Evolutionary conservation across 2,888 invertebrate genomes (phyloP), one percentile per base, ranked within the genome.

Genomic region (Sclerodermus sp.): DNA sequence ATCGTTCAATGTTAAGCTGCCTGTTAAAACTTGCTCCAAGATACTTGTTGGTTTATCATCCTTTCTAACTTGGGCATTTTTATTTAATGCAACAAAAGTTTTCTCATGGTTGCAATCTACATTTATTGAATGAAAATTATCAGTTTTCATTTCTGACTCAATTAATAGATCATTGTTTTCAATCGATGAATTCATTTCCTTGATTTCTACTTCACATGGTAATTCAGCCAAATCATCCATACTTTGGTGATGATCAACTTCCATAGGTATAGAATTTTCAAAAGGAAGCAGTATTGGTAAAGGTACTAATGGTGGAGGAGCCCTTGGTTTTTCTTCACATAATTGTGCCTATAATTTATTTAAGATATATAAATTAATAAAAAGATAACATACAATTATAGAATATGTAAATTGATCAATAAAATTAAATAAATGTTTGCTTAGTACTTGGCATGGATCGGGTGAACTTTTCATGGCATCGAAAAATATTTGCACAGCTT

Each of bases 391-490:
- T n/a, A n/a, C n/a, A 32, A n/a, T 32, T 43, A 17, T 17, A 9
- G 13, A 14, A 30, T 15, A n/a, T n/a, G n/a, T n/a, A n/a, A n/a
- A n/a, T n/a, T n/a, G n/a, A n/a, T n/a, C n/a, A 14, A 13, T 10
- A 6, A 42, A 15, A 34, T 31, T 46, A 46, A 42, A 31, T 17
- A 2, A 23, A 31, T n/a, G n/a, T n/a, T n/a, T n/a, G n/a, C 16
- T 9, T 51, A 43, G 17, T 62, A 74, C 73, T 62, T 74, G 74
- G 48, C 73, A 74, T 16, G 73, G 74, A 48, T 74, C 73, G 0
- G 71, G 67, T 13, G 74, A 74, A 52, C 70, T 73, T 13, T 54
- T 64, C 71, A 74, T 72, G 1, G 74, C 74, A 6, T 74, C 65
- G 34, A 74, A 48, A 43, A 68, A 74, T 51, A 72, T 69, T 40